A percentile compares a stretch with the other conserved stretches of the same genome.
phyloP scores from a whole-genome alignment of 2,888 invertebrate genomes.

The Gymnoscelis rufifasciata region DNA sequence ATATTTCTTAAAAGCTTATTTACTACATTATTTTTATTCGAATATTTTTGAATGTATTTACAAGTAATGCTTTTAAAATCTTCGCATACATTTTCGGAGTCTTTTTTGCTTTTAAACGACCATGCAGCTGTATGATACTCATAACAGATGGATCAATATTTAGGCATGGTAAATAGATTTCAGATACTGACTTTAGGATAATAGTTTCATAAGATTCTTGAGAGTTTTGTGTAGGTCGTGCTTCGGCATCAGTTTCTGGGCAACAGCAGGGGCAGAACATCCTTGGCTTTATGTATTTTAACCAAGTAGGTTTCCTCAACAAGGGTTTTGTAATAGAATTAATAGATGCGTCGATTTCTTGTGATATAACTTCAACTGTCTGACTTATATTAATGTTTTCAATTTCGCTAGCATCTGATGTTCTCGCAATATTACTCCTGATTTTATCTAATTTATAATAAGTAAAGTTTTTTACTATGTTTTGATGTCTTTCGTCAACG shows the following conservation, averaged over 20 bases:
- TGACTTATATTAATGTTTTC: constrained; percentile 8
- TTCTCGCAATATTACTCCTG: constrained; percentile 3
- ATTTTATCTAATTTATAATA: constrained; percentile 7
- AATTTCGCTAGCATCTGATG: constrained; percentile 3
- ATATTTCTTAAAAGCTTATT: no score
- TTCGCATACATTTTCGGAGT: constrained; percentile 39
- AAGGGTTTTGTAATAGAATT: constrained; percentile 30
- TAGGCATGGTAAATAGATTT: constrained; percentile 32
- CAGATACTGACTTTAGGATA: constrained; percentile 39
- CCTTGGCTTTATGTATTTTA: constrained; percentile 38
- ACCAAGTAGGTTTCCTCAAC: constrained; percentile 28
- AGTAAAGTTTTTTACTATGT: constrained; percentile 19
- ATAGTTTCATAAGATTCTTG: constrained; percentile 54
- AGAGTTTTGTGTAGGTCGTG: constrained; percentile 35
- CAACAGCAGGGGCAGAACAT: constrained; percentile 59
- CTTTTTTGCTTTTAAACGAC: constrained; percentile 35
- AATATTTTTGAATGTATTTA: constrained; percentile 50
- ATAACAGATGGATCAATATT: constrained; percentile 53
- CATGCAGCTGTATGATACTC: constrained; percentile 51
- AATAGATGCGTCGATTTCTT: constrained; percentile 38
- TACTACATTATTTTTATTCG: constrained; percentile 27
- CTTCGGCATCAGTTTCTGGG: constrained; percentile 36
- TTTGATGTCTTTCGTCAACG: constrained; percentile 20
- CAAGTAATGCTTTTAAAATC: constrained; percentile 40
- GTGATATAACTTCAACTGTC: constrained; percentile 25